A percentile compares a stretch with the other conserved stretches of the same genome.
phyloP scores from a whole-genome alignment of 2,113 vertebrate genomes.

The Acanthisitta chloris region DNA sequence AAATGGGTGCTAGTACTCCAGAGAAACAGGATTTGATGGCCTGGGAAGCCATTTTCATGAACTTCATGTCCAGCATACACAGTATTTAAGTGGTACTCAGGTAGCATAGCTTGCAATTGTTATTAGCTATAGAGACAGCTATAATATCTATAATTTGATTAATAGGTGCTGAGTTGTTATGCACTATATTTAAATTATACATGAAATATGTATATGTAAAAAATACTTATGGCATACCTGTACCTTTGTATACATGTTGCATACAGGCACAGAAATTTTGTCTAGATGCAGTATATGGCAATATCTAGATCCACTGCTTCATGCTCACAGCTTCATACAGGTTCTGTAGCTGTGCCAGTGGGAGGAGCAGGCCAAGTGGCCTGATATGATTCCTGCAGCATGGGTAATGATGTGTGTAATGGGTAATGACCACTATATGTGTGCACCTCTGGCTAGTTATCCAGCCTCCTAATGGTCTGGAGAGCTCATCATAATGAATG shows the following conservation, averaged over 20 bases:
- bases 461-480: neutral
- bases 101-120: neutral
- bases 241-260: neutral
- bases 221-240: neutral
- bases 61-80: neutral
- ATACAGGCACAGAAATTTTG: neutral
- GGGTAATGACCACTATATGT: neutral
- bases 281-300: neutral
- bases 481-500: neutral
- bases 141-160: neutral
- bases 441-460: neutral
- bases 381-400: fast-evolving
- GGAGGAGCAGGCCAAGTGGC: neutral
- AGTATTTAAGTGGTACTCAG: neutral
- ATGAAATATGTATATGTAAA: neutral
- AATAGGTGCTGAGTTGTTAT: neutral
- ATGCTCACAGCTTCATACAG: neutral
- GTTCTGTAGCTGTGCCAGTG: neutral
- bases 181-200: neutral
- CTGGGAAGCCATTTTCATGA: neutral
- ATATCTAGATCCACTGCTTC: neutral
- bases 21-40: neutral
- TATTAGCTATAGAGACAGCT: neutral
- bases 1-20: neutral
- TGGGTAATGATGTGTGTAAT: neutral